Conservation (phyloP, 2,113 vertebrate genomes). For the Lycocorax pyrrhopterus region DNA sequence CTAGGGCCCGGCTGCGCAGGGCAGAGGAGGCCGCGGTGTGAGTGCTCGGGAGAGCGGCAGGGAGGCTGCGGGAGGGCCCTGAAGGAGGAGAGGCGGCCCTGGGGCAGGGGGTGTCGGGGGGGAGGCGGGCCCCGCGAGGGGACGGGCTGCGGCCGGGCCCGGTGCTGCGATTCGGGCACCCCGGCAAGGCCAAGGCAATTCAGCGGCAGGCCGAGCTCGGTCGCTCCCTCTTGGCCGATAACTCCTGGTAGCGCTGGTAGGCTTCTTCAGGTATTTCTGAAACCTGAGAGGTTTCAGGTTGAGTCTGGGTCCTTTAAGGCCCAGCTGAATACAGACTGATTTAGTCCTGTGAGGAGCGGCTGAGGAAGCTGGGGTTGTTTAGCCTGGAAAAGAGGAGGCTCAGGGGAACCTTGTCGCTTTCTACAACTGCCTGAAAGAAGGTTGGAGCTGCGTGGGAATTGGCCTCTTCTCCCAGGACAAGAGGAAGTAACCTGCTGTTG, state of each 20-base stretch:
- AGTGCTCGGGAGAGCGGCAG: accelerated
- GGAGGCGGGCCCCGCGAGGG: neutral
- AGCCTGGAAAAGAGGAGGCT: neutral
- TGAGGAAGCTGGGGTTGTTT: neutral
- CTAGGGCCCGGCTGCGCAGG: neutral
- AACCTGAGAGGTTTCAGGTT: accelerated
- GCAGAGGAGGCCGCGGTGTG: accelerated
- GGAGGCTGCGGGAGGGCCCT: neutral
- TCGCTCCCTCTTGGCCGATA: accelerated
- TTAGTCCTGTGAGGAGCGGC: neutral
- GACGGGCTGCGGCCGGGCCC: neutral
- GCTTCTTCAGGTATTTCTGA: neutral
- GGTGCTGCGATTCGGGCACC: neutral
- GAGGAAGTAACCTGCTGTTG: neutral
- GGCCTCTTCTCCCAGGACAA: neutral
- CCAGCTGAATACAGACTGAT: accelerated
- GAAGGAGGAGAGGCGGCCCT: accelerated
- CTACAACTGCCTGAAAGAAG: neutral
- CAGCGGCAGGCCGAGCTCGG: neutral
- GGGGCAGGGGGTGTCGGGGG: accelerated
- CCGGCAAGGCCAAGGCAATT: neutral
- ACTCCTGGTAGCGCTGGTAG: accelerated
- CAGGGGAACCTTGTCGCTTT: neutral
- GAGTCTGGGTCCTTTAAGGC: too few relatives aligned
- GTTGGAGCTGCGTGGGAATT: accelerated